phyloP scores from a whole-genome alignment of 2,888 invertebrate species.

The Hybos culiciformis region DNA sequence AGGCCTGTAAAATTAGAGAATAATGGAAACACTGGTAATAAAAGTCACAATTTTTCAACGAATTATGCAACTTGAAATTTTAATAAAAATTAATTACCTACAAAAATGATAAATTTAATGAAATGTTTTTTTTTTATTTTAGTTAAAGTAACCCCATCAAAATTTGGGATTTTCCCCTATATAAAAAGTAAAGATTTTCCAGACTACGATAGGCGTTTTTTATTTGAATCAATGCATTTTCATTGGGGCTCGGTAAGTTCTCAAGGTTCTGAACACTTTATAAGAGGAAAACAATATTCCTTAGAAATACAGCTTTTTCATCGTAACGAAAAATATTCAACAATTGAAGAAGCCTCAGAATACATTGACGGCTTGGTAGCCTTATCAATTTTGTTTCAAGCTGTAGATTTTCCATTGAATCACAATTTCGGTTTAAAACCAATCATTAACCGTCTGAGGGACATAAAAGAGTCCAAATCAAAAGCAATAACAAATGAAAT shows the following conservation, averaged over 20 bases:
- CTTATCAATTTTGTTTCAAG: slow-evolving; percentile 74
- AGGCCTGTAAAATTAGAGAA: too few relatives aligned
- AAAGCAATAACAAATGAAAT: too few relatives aligned
- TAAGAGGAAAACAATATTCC: slow-evolving; percentile 52
- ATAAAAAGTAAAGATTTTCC: too few relatives aligned
- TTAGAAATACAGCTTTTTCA: slow-evolving; percentile 66
- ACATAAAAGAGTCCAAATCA: background rate
- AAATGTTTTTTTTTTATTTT: background rate
- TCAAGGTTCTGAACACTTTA: slow-evolving; percentile 56
- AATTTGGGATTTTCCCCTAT: too few relatives aligned
- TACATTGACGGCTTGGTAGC: slow-evolving; percentile 62
- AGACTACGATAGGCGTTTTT: too few relatives aligned
- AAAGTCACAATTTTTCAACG: too few relatives aligned
- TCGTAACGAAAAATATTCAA: slow-evolving; percentile 49
- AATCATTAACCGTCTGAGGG: background rate
- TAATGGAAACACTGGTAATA: too few relatives aligned
- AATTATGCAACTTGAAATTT: slow-evolving; percentile 47
- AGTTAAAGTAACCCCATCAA: background rate
- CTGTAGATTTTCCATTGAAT: slow-evolving; percentile 34
- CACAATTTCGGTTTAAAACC: background rate
- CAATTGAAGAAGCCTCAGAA: slow-evolving; percentile 40
- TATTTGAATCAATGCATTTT: slow-evolving; percentile 28
- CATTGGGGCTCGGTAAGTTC: slow-evolving; percentile 55
- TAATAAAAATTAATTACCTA: slow-evolving; percentile 42
- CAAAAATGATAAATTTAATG: slow-evolving; percentile 39